Conservation (phyloP, 2,888 invertebrate species). For the Melipona beecheii region DNA sequence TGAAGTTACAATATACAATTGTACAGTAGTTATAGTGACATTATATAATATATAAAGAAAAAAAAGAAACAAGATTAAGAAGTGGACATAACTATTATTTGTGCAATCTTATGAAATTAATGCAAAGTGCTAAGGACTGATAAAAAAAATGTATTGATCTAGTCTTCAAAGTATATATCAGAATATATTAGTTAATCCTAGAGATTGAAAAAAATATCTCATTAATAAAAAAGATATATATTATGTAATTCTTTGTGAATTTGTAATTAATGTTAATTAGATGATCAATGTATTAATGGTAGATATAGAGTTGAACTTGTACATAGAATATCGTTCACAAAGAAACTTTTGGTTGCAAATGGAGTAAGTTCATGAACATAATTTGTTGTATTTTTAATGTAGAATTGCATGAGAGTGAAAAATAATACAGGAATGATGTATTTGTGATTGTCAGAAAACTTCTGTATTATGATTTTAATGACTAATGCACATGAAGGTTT, state of each 20-base stretch:
- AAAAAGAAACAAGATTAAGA: slow-evolving; percentile 1
- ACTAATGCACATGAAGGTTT: slow-evolving; percentile 18
- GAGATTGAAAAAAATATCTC: slow-evolving; percentile 21
- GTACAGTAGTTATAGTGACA: slow-evolving; percentile 40
- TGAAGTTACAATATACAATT: slow-evolving; percentile 28
- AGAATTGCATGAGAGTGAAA: slow-evolving; percentile 13
- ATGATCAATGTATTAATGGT: slow-evolving; percentile 27
- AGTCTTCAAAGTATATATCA: slow-evolving; percentile 61
- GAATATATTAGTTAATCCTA: slow-evolving; percentile 46
- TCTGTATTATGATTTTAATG: slow-evolving; percentile 13
- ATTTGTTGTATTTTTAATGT: slow-evolving; percentile 9
- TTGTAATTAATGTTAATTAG: slow-evolving; percentile 30
- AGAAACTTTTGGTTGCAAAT: slow-evolving; percentile 3
- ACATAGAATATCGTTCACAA: slow-evolving; percentile 19
- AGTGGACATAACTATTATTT: slow-evolving; percentile 16
- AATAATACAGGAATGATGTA: not conserved
- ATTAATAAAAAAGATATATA: slow-evolving; percentile 13
- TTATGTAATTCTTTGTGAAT: slow-evolving; percentile 37
- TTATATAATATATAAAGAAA: slow-evolving; percentile 35
- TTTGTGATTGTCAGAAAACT: slow-evolving; percentile 2
- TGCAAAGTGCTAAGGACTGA: slow-evolving; percentile 52
- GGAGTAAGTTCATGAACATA: slow-evolving; percentile 15
- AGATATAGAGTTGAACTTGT: slow-evolving; percentile 27
- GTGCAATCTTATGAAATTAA: slow-evolving; percentile 31
- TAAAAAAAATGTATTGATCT: slow-evolving; percentile 51